A percentile compares a stretch with the other conserved stretches of the same genome.
phyloP scores from a whole-genome alignment of 2,888 invertebrate genomes.

The Biston stratarius region DNA sequence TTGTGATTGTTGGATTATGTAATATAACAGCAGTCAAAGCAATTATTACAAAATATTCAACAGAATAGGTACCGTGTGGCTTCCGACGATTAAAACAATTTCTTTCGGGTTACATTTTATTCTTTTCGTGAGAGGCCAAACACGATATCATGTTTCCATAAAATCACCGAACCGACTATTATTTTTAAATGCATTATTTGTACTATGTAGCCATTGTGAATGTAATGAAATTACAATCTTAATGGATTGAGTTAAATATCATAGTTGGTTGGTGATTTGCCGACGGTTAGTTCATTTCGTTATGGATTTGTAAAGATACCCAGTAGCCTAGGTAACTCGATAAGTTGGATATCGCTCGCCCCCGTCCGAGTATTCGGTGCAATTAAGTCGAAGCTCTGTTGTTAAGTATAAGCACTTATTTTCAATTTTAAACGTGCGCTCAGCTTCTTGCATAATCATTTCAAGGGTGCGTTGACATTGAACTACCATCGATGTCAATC shows the following conservation, averaged over 20 bases:
- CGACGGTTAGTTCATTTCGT: conserved; percentile 55
- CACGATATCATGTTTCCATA: conserved; percentile 85
- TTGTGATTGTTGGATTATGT: conserved; percentile 1
- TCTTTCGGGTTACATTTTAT: conserved; percentile 77
- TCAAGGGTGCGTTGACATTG: conserved; percentile 35
- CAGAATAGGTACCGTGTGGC: conserved; percentile 63
- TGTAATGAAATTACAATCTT: conserved; percentile 49
- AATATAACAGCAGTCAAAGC: conserved; percentile 20
- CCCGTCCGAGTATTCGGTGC: conserved; percentile 81
- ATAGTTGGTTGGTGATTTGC: conserved; percentile 36
- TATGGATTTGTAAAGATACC: conserved; percentile 62
- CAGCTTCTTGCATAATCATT: conserved; percentile 46
- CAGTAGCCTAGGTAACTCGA: conserved; percentile 86
- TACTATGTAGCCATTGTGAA: conserved; percentile 55
- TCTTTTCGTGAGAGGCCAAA: conserved; percentile 83
- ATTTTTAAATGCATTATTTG: conserved; percentile 66
- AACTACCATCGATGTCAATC: conserved; percentile 24
- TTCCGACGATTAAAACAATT: conserved; percentile 85
- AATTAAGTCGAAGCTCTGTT: conserved; percentile 82
- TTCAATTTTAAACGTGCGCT: conserved; percentile 58
- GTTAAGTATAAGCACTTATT: conserved; percentile 55
- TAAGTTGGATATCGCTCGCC: conserved; percentile 83
- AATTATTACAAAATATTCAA: conserved; percentile 35
- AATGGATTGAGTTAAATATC: conserved; percentile 40
- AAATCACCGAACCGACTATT: conserved; percentile 85